Evolutionary conservation across 1,140 invertebrate species (phyloP).

Genomic region (Semibalanus balanoides): DNA sequence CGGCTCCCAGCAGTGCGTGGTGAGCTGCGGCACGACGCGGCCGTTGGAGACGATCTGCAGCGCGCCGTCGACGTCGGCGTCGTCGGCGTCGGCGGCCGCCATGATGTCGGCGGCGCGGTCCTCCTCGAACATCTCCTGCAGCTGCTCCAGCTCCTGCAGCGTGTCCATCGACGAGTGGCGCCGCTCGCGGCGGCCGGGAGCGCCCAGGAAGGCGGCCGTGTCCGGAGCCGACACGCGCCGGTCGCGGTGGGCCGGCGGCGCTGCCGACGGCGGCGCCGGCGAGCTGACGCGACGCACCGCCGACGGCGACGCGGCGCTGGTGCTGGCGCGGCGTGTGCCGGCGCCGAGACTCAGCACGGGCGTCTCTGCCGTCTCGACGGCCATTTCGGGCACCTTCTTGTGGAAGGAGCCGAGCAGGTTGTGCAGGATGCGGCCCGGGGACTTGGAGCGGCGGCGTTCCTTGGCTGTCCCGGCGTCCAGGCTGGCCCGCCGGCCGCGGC

Average conservation of each 20-base stretch:
- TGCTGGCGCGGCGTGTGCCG: not conserved
- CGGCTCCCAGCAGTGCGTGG: not conserved
- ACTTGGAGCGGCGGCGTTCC: not conserved
- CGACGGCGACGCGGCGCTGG: not conserved
- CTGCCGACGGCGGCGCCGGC: no score
- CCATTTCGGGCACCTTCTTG: not conserved
- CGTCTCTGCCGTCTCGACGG: not conserved
- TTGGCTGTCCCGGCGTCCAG: not conserved
- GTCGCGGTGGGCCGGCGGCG: not conserved
- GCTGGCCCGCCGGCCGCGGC: not conserved
- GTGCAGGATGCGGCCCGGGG: not conserved
- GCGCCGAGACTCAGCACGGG: not conserved
- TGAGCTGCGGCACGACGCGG: not conserved
- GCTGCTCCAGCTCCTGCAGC: not conserved
- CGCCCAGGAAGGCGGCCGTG: not conserved
- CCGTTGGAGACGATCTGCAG: not conserved
- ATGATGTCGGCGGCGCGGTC: not conserved
- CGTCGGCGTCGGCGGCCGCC: not conserved
- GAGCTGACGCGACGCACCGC: not conserved
- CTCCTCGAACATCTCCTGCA: conserved; percentile 1
- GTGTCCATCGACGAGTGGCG: not conserved
- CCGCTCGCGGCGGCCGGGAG: not conserved
- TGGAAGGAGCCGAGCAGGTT: not conserved
- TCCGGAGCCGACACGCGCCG: not conserved
- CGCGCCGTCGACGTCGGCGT: no score